Percentiles rank a stretch among this genome's conserved stretches.
These are phyloP conservation scores for Clistopyga incitator DNA, from an alignment of 2,888 invertebrate genomes.

Conservation along the genomic window DNA sequence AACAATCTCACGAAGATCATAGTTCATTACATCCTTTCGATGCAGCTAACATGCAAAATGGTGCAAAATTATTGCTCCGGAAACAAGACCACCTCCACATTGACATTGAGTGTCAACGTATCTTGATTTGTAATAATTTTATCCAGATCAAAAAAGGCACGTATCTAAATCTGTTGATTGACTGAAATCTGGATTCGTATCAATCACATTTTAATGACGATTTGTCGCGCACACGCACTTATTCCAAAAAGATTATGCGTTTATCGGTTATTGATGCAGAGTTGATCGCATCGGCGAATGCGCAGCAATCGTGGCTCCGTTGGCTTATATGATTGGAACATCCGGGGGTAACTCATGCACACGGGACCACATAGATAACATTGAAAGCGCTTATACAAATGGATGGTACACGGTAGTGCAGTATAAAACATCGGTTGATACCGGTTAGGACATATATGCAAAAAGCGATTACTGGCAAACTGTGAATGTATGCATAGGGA, in stretches of 20 bases:
- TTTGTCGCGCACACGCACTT: conserved; percentile 1
- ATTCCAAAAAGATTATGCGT: not conserved
- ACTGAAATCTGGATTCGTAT: no score
- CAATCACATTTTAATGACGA: not conserved
- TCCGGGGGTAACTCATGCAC: not conserved
- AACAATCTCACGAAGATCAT: no score
- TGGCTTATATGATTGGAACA: not conserved
- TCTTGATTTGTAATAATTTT: no score
- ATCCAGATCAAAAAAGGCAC: no score
- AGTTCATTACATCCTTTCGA: no score
- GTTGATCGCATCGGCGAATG: not conserved
- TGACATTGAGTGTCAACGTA: no score
- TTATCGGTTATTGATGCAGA: not conserved
- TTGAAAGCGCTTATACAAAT: conserved; percentile 12
- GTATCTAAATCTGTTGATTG: no score
- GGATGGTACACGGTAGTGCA: not conserved
- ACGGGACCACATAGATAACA: conserved; percentile 9
- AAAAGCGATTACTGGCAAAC: not conserved
- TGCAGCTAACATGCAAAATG: no score
- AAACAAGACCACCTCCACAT: no score
- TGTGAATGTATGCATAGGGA: conserved; percentile 6
- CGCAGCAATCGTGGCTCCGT: conserved; percentile 20
- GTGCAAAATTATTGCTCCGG: no score
- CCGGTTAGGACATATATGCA: not conserved
- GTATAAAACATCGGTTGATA: not conserved